Percentiles rank a stretch among this genome's conserved stretches.
These are phyloP conservation scores for Diacarnus erythraeanus DNA, from an alignment of 37 sponge, comb jelly and placozoan genomes.

Conservation along the genomic window DNA sequence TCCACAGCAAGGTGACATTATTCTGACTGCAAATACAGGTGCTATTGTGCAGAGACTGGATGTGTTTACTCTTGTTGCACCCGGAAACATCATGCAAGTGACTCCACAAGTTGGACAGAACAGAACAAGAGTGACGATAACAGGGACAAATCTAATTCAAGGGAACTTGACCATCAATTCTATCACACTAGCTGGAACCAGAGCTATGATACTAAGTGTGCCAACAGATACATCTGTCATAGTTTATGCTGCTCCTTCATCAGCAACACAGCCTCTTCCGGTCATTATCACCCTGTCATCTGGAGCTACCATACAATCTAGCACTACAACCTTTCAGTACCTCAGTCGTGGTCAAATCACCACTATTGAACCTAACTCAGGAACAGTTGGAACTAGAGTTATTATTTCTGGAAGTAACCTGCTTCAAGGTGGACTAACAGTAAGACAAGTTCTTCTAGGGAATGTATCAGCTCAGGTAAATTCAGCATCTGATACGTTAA, in stretches of 20 bases:
- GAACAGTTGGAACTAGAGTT: slow-evolving; percentile 57
- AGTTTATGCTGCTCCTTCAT: slow-evolving; percentile 10
- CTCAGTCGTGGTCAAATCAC: slow-evolving; percentile 49
- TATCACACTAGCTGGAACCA: slow-evolving; percentile 34
- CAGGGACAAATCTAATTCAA: slow-evolving; percentile 59
- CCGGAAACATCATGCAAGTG: slow-evolving; percentile 39
- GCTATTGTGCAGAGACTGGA: slow-evolving; percentile 30
- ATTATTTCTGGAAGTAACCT: slow-evolving; percentile 58
- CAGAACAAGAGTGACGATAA: slow-evolving; percentile 66
- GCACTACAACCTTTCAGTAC: slow-evolving; percentile 29
- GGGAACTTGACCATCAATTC: slow-evolving; percentile 12
- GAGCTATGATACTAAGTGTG: neutral
- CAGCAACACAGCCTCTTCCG: neutral
- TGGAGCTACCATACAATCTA: slow-evolving; percentile 29
- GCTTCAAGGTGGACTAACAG: slow-evolving; percentile 41
- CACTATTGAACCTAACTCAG: slow-evolving; percentile 42
- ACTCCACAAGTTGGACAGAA: slow-evolving; percentile 48
- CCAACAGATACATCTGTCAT: slow-evolving; percentile 25
- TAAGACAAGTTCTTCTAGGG: slow-evolving; percentile 25
- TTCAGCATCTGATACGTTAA: neutral
- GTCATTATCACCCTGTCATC: slow-evolving; percentile 30
- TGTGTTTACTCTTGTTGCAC: slow-evolving; percentile 33
- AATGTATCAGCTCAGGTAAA: slow-evolving; percentile 32
- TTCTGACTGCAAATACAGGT: slow-evolving; percentile 45
- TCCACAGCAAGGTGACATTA: neutral